phyloP scores from a whole-genome alignment of 2,797 vertebrate species.

The Schizopygopsis malacanthus region DNA sequence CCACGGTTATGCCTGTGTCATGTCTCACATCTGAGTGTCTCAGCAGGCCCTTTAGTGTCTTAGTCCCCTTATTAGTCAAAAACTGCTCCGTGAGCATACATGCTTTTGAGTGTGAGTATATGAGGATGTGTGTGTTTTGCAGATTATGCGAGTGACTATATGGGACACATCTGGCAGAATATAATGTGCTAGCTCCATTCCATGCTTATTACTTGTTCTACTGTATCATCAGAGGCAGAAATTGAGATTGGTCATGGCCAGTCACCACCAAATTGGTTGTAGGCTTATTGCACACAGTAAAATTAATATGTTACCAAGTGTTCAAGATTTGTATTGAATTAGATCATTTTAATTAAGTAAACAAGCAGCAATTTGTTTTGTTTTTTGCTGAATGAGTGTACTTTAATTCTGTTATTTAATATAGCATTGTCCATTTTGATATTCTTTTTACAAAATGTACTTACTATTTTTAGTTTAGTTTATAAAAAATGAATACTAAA shows the following conservation, averaged over 20 bases:
- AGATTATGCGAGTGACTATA: background rate
- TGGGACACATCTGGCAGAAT: slow-evolving; percentile 5
- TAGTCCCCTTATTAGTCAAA: background rate
- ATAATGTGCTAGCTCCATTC: slow-evolving; percentile 2
- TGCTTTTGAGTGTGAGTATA: slow-evolving; percentile 30
- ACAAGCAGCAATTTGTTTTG: background rate
- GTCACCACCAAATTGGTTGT: background rate
- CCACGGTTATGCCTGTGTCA: background rate
- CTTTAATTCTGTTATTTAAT: background rate
- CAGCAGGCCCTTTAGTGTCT: background rate
- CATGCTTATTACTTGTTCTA: background rate
- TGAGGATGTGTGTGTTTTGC: slow-evolving; percentile 7
- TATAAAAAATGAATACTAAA: background rate
- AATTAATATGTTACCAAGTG: background rate
- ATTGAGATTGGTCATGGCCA: background rate
- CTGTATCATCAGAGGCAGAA: slow-evolving; percentile 4
- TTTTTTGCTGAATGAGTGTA: background rate
- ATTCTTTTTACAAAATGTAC: too few relatives aligned
- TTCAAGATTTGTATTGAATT: background rate
- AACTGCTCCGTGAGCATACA: background rate
- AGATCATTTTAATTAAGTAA: background rate
- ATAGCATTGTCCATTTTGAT: background rate
- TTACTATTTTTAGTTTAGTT: too few relatives aligned
- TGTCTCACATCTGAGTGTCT: background rate
- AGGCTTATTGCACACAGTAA: background rate